Evolutionary conservation across 1,140 invertebrate genomes (phyloP).

Genomic region (Brachionus sp.): DNA sequence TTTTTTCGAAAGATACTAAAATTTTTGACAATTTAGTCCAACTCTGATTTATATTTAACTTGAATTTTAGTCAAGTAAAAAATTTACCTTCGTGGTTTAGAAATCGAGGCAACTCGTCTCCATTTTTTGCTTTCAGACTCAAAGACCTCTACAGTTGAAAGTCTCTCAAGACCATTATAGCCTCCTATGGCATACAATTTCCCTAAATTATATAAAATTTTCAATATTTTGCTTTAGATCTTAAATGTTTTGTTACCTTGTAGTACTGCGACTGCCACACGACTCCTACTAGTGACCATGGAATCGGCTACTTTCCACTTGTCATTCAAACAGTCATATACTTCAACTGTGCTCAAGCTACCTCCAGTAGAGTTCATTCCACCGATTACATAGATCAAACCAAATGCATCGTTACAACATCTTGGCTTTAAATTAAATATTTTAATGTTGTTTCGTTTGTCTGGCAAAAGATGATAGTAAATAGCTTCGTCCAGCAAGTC

Average conservation of each 20-base stretch:
- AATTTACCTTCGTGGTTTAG: slow-evolving; percentile 45
- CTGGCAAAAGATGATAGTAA: slow-evolving; percentile 66
- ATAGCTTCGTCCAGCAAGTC: background rate
- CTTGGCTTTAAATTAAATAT: slow-evolving; percentile 71
- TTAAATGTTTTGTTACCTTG: slow-evolving; percentile 49
- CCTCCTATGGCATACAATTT: slow-evolving; percentile 62
- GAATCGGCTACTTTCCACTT: slow-evolving; percentile 75
- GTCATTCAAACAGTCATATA: slow-evolving; percentile 71
- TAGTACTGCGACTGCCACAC: slow-evolving; percentile 79
- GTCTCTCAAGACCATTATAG: slow-evolving; percentile 61
- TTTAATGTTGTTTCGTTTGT: slow-evolving; percentile 72
- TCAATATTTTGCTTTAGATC: background rate
- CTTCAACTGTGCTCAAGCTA: slow-evolving; percentile 80
- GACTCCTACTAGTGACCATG: slow-evolving; percentile 77
- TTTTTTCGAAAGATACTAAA: too few species aligned
- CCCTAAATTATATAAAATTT: background rate
- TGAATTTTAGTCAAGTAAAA: background rate
- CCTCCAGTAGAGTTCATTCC: slow-evolving; percentile 79
- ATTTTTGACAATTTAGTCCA: slow-evolving; percentile 52
- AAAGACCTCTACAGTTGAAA: slow-evolving; percentile 63
- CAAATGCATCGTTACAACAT: slow-evolving; percentile 69
- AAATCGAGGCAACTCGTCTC: slow-evolving; percentile 57
- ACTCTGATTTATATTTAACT: background rate
- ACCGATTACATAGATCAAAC: slow-evolving; percentile 82
- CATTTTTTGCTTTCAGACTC: slow-evolving; percentile 67